Evolutionary conservation across 2,113 vertebrate species (phyloP).

Genomic region (Prionailurus bengalensis): DNA sequence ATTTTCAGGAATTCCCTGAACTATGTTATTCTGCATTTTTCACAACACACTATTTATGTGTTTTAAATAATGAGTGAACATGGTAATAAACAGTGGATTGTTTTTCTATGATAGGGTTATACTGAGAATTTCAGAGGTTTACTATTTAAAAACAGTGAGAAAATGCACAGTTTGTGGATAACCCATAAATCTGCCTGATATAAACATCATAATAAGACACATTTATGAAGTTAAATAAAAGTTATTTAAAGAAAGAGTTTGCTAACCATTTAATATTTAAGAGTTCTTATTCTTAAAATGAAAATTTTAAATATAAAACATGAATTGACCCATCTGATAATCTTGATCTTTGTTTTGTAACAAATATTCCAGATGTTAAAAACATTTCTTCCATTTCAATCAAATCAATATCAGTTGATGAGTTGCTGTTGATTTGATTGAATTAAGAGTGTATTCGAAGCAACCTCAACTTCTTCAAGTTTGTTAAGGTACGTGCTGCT

Average conservation of each 20-base stretch:
- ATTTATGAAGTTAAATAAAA: neutral
- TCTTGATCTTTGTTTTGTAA: neutral
- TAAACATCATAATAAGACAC: neutral
- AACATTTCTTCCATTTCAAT: neutral
- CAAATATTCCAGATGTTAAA: neutral
- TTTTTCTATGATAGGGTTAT: neutral
- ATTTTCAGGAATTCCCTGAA: conserved; percentile 5
- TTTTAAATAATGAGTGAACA: conserved; percentile 45
- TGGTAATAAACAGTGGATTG: neutral
- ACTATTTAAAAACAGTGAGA: neutral
- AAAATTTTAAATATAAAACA: neutral
- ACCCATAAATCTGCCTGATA: neutral
- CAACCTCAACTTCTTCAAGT: neutral
- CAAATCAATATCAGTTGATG: neutral
- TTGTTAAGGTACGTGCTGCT: neutral
- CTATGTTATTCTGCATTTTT: conserved; percentile 17
- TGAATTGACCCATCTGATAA: neutral
- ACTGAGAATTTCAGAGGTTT: neutral
- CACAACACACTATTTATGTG: neutral
- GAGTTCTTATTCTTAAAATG: neutral
- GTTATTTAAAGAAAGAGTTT: neutral
- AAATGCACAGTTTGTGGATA: neutral
- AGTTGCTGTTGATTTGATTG: neutral
- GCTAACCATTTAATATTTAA: conserved; percentile 16
- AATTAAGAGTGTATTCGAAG: neutral